Conservation (phyloP, 1,140 invertebrate species). For the Drosophila micromelanica region DNA sequence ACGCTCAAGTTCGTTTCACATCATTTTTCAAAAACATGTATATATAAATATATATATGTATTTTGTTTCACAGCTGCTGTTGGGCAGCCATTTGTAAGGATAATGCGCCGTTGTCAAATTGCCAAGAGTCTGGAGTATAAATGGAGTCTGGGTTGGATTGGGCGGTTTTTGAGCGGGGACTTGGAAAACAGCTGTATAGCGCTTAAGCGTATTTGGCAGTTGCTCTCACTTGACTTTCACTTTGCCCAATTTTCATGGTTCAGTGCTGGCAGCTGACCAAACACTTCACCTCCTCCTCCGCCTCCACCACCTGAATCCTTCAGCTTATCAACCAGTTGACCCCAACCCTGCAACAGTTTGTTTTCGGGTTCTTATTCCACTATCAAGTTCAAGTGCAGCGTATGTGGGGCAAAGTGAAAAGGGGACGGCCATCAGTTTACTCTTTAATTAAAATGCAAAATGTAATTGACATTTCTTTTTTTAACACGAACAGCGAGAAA, state of each 20-base stretch:
- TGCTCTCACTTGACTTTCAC: slow-evolving; percentile 35
- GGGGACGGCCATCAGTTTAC: slow-evolving; percentile 21
- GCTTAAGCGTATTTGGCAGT: slow-evolving; percentile 57
- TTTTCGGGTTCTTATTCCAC: slow-evolving; percentile 43
- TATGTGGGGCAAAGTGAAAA: too few species aligned
- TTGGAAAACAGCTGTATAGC: slow-evolving; percentile 59
- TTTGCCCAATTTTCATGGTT: slow-evolving; percentile 45
- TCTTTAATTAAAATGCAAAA: slow-evolving; percentile 71
- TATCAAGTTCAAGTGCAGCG: slow-evolving; percentile 37
- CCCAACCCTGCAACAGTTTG: slow-evolving; percentile 52
- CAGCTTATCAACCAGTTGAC: neutral
- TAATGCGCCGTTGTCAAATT: slow-evolving; percentile 78
- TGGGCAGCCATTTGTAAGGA: slow-evolving; percentile 65
- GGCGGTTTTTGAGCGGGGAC: slow-evolving; percentile 2
- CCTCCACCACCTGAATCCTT: neutral
- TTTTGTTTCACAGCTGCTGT: slow-evolving; percentile 42
- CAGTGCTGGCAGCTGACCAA: slow-evolving; percentile 36
- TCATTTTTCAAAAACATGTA: slow-evolving; percentile 49
- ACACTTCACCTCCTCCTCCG: neutral
- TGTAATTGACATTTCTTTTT: slow-evolving; percentile 1
- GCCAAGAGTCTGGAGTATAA: slow-evolving; percentile 48
- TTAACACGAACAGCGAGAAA: neutral
- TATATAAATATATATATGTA: slow-evolving; percentile 3
- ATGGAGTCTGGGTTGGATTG: neutral
- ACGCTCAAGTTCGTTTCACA: slow-evolving; percentile 18